These are phyloP conservation scores for Bathynomus jamesi DNA, from an alignment of 1,140 invertebrate species.

Conservation along the genomic window DNA sequence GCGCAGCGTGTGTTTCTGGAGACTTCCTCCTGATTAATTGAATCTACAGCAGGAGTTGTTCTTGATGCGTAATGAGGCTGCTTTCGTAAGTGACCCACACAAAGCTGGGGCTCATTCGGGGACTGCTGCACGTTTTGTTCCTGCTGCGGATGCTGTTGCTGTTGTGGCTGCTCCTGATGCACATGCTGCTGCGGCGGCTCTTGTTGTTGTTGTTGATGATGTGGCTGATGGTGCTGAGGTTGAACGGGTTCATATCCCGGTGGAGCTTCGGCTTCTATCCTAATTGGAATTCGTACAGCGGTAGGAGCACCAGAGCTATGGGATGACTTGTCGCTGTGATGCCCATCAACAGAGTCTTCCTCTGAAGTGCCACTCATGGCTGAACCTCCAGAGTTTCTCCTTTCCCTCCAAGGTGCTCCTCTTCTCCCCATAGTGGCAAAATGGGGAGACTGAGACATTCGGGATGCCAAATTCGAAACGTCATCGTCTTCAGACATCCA, in stretches of 20 bases:
- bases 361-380: conserved; percentile 30
- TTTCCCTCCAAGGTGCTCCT: conserved; percentile 23
- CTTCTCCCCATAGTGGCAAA: conserved; percentile 27
- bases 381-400: conserved; percentile 26
- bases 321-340: conserved; percentile 6
- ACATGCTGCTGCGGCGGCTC: not conserved
- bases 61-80: conserved; percentile 19
- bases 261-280: conserved; percentile 26
- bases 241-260: conserved; percentile 9
- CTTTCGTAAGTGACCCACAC: not conserved
- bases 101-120: not conserved
- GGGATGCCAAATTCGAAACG: conserved; percentile 20
- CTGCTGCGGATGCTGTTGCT: not conserved
- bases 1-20: conserved; percentile 19
- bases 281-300: conserved; percentile 22
- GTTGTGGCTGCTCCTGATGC: not conserved
- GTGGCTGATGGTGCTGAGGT: conserved; percentile 5
- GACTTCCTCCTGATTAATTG: conserved; percentile 10
- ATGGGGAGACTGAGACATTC: conserved; percentile 28
- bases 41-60: conserved; percentile 27
- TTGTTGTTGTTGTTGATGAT: conserved; percentile 11
- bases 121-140: conserved; percentile 7
- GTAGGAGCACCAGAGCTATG: conserved; percentile 14
- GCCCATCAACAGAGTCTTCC: conserved; percentile 13
- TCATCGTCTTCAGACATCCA: conserved; percentile 29